A percentile compares a stretch with the other conserved stretches of the same genome.
These are phyloP conservation scores for Cyprinodon variegatus DNA, from an alignment of 2,113 vertebrate genomes.

Conservation along the genomic window DNA sequence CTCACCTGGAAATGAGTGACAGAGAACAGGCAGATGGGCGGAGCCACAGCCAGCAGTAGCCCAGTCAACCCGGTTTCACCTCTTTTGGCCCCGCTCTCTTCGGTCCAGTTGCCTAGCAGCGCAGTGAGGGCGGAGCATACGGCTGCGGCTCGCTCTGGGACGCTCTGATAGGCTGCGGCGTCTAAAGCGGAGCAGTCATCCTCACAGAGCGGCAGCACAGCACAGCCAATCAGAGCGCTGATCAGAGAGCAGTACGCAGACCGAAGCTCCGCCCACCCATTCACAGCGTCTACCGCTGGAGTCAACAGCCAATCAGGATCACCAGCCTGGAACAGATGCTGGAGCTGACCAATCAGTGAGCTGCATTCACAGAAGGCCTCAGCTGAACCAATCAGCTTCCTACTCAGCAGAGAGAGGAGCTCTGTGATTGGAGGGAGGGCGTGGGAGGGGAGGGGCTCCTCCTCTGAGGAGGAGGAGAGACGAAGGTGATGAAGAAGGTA, in stretches of 20 bases:
- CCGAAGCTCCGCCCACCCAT: slow-evolving; percentile 18
- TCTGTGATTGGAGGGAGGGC: slow-evolving; percentile 55
- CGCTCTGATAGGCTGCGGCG: slow-evolving; percentile 7
- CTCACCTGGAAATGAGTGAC: slow-evolving; percentile 70
- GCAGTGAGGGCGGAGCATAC: slow-evolving; percentile 39
- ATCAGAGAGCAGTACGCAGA: slow-evolving; percentile 8
- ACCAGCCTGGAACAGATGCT: slow-evolving; percentile 30
- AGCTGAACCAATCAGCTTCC: slow-evolving; percentile 33
- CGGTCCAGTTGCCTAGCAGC: slow-evolving; percentile 33
- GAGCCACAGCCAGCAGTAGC: slow-evolving; percentile 43
- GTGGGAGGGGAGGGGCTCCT: slow-evolving; percentile 19
- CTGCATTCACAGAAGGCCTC: not conserved
- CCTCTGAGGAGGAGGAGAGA: slow-evolving; percentile 31
- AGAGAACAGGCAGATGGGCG: slow-evolving; percentile 50
- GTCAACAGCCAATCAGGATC: slow-evolving; percentile 55
- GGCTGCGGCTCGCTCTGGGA: not conserved
- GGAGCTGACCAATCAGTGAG: slow-evolving; percentile 28
- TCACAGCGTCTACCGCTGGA: not conserved
- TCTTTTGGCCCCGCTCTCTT: not conserved
- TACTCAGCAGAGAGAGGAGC: slow-evolving; percentile 42
- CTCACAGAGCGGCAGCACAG: slow-evolving; percentile 32
- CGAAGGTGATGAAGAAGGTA: slow-evolving; percentile 50
- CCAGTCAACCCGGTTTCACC: not conserved
- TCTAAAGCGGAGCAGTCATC: slow-evolving; percentile 18
- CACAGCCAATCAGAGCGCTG: slow-evolving; percentile 54